Base-by-base conservation (phyloP, 2,113 vertebrate species). In the Glaucidium brasilianum region DNA sequence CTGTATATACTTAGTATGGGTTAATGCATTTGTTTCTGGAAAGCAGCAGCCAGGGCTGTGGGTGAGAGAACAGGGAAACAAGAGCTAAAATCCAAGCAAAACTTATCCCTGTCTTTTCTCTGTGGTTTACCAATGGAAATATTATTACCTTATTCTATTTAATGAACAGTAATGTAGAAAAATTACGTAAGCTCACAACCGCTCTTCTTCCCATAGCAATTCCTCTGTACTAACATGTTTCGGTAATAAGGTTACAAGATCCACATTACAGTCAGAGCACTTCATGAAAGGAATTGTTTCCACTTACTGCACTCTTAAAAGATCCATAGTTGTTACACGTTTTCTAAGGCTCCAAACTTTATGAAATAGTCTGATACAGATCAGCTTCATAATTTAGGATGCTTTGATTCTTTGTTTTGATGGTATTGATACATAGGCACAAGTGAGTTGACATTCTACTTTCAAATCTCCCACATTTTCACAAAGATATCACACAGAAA, bases 101-200 rank as follows among this genome's bases (percentile, higher is more conserved):
- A 84, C 27, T 53, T 91, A 72, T 18, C 34, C 16, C 35, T 77
- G 37, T 45, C 84, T 95, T 94, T 81, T 29, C 41, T 88, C 47
- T 35, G 45, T 81, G 55, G 22, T 67, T 97, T 81, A 66, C 50
- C n/a, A 71, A 16, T 80, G 55, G 69, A 87, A 85, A 78, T 62
- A 76, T 73, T 52, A 88, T 73, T 93, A 67, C 34, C 27, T 85
- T 84, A 50, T 90, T 92, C 86, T 80, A 91, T 79, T 90, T 94
- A 88, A 92, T 90, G 41, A 96, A 92, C 41, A 85, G 71, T 76
- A 93, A 90, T 80, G 20, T 52, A 88, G 78, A 95, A 90, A 85
- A 94, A 92, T 62, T 66, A 35, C 49, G 76, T 29, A 25, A 85
- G 27, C 39, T 88, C 74, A 62, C 62, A 92, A 56, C 71, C 47